Conservation (phyloP, 1,140 invertebrate species). For the Philotrypesis tridentata region DNA sequence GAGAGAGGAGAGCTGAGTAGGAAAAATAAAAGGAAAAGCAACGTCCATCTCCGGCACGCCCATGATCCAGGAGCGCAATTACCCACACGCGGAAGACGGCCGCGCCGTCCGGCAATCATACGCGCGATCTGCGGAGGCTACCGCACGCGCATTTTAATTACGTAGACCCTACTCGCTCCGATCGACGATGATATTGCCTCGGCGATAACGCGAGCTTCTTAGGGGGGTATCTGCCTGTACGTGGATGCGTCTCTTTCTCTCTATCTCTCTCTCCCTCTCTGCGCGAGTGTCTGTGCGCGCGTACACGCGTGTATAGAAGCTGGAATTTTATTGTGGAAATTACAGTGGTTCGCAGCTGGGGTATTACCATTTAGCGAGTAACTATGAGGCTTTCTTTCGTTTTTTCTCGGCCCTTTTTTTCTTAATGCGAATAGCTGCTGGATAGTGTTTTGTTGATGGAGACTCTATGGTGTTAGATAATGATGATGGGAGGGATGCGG, state of each 20-base stretch:
- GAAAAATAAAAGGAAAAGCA: not conserved
- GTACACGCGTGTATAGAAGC: too few species aligned
- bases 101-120: slow-evolving; percentile 54
- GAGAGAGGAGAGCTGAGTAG: not conserved
- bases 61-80: slow-evolving; percentile 47
- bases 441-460: too few species aligned
- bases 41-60: slow-evolving; percentile 42
- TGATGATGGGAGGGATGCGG: not conserved
- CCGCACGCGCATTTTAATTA: slow-evolving; percentile 53
- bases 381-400: not conserved
- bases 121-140: slow-evolving; percentile 44
- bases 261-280: too few species aligned
- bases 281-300: not conserved
- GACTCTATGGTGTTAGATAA: not conserved
- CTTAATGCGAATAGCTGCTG: not conserved
- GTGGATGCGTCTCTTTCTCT: too few species aligned
- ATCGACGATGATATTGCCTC: slow-evolving; percentile 15
- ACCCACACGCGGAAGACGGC: slow-evolving; percentile 51
- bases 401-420: not conserved
- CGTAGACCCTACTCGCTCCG: not conserved
- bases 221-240: not conserved
- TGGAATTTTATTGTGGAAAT: slow-evolving; percentile 41
- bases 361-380: slow-evolving; percentile 28
- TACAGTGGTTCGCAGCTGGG: not conserved
- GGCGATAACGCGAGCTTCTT: not conserved